Percentiles rank a stretch among this genome's conserved stretches.
These are phyloP conservation scores for Zele albiditarsus DNA, from an alignment of 2,888 invertebrate genomes.

Conservation along the genomic window DNA sequence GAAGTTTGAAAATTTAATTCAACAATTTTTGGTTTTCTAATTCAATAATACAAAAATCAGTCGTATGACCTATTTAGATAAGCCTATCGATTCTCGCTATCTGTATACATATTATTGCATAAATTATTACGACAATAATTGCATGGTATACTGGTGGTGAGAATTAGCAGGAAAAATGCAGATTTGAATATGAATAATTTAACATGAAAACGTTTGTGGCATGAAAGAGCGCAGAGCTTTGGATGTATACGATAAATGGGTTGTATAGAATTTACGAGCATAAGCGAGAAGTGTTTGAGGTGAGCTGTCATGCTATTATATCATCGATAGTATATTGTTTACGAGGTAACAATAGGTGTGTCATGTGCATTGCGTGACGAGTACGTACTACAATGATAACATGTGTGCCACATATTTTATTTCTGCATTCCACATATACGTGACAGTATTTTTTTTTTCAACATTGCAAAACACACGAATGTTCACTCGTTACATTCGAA, in stretches of 20 bases:
- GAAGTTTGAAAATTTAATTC: no score
- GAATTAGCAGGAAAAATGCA: constrained; percentile 25
- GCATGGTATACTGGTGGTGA: background rate
- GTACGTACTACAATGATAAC: background rate
- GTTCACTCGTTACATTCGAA: background rate
- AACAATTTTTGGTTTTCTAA: no score
- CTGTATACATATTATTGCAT: background rate
- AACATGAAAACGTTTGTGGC: constrained; percentile 41
- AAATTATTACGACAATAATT: constrained; percentile 8
- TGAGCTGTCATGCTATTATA: constrained; percentile 16
- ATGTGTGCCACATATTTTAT: background rate
- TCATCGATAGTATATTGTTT: constrained; percentile 7
- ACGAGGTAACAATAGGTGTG: background rate
- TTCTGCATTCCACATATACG: background rate
- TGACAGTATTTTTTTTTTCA: background rate
- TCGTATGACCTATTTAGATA: background rate
- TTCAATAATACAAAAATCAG: no score
- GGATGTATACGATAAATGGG: constrained; percentile 47
- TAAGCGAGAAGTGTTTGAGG: constrained; percentile 41
- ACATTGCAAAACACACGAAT: background rate
- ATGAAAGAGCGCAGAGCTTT: constrained; percentile 34
- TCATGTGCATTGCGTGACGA: constrained; percentile 1
- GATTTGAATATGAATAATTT: constrained; percentile 48
- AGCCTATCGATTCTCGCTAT: background rate
- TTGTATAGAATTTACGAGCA: constrained; percentile 44